phyloP scores from a whole-genome alignment of 2,888 invertebrate genomes.

The Pocota personata region DNA sequence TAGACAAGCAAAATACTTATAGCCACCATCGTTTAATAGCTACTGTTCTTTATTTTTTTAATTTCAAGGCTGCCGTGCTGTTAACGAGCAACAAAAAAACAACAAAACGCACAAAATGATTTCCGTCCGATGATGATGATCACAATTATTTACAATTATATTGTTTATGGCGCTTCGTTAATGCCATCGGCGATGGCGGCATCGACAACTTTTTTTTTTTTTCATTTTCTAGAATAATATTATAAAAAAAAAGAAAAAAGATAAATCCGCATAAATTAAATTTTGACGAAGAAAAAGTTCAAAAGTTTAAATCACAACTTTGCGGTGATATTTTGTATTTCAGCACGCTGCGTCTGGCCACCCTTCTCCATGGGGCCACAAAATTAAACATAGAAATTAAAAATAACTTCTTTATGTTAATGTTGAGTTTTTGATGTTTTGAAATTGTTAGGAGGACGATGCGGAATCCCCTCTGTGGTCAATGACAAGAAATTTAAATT shows the following conservation, averaged over 20 bases:
- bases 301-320: not conserved
- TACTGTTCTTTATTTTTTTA: not conserved
- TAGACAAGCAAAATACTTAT: not conserved
- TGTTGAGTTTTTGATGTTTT: not conserved
- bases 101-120: no score
- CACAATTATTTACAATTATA: constrained; percentile 47
- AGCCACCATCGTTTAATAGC: not conserved
- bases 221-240: no score
- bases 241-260: not conserved
- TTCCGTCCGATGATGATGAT: constrained; percentile 29
- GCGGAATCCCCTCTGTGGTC: not conserved
- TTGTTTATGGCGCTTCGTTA: constrained; percentile 40
- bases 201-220: not conserved
- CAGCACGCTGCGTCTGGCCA: not conserved
- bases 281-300: not conserved
- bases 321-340: not conserved
- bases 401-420: constrained; percentile 9
- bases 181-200: not conserved
- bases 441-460: not conserved
- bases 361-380: not conserved
- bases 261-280: constrained; percentile 5
- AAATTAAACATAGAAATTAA: not conserved
- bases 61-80: not conserved
- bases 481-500: not conserved
- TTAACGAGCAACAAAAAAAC: constrained; percentile 12